These are phyloP conservation scores for Calliphora vicina DNA, from an alignment of 1,140 invertebrate genomes.

Conservation along the genomic window DNA sequence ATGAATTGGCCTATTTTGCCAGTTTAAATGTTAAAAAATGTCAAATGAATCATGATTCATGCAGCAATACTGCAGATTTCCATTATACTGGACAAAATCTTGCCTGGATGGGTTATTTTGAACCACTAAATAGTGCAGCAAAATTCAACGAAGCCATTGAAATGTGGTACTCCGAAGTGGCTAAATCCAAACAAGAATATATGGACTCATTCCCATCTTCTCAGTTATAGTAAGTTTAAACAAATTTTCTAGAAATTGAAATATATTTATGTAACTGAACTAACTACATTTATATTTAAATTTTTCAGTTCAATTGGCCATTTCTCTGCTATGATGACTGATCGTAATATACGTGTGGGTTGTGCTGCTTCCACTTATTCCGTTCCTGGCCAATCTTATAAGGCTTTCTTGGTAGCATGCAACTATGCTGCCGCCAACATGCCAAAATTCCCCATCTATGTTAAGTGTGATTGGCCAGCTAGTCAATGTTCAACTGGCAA, in stretches of 20 bases:
- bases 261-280: background rate
- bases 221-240: background rate
- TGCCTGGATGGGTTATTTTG: constrained; percentile 40
- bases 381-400: background rate
- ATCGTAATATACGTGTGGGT: constrained; percentile 52
- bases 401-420: background rate
- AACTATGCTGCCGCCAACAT: background rate
- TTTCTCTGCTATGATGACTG: constrained; percentile 54
- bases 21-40: constrained; percentile 50
- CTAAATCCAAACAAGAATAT: background rate
- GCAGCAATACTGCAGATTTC: constrained; percentile 52
- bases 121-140: background rate
- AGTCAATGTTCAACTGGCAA: constrained; percentile 44
- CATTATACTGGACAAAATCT: constrained; percentile 54
- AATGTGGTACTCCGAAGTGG: constrained; percentile 39
- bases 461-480: constrained; percentile 28
- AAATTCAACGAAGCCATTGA: background rate
- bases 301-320: constrained; percentile 46
- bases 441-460: background rate
- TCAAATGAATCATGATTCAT: constrained; percentile 49
- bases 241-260: background rate
- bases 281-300: too few species aligned
- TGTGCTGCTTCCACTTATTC: constrained; percentile 44
- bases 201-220: background rate
- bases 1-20: constrained; percentile 52